These are phyloP conservation scores for Antedon mediterranea DNA, from an alignment of 53 echinoderm and acorn worm species.

Conservation along the genomic window DNA sequence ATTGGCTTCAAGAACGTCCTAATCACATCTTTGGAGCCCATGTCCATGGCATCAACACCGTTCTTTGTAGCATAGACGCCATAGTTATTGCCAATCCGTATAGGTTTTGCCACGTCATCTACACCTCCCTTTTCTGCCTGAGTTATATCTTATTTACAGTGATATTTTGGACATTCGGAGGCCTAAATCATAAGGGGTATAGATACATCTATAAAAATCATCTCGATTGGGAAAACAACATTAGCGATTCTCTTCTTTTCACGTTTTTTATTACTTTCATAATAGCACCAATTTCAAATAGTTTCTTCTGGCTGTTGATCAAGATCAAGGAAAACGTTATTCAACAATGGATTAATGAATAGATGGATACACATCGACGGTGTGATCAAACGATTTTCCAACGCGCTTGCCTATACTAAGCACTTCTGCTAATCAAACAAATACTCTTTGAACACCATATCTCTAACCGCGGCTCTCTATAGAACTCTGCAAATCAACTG, in stretches of 20 bases:
- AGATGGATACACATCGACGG: too few relatives aligned
- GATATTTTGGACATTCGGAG: constrained; percentile 38
- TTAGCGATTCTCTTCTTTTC: not conserved
- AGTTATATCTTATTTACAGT: constrained; percentile 28
- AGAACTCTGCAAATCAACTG: too few relatives aligned
- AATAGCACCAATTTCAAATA: not conserved
- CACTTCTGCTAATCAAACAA: too few relatives aligned
- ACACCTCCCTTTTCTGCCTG: constrained; percentile 24
- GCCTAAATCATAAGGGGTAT: constrained; percentile 45
- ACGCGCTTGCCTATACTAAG: too few relatives aligned
- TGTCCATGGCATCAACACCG: constrained; percentile 30
- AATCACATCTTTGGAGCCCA: constrained; percentile 27
- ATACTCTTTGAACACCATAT: too few relatives aligned
- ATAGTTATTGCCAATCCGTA: constrained; percentile 17
- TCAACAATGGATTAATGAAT: too few relatives aligned
- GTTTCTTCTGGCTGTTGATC: too few relatives aligned
- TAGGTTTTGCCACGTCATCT: constrained; percentile 37
- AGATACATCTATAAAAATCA: constrained; percentile 34
- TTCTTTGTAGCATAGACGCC: constrained; percentile 26
- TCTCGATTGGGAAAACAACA: constrained; percentile 38
- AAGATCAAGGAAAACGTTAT: too few relatives aligned
- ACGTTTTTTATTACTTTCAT: constrained; percentile 2
- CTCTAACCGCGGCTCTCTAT: too few relatives aligned
- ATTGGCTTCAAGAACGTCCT: constrained; percentile 30
- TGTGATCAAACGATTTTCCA: too few relatives aligned